Evolutionary conservation across 2,113 vertebrate genomes (phyloP).

Genomic region (Psittacula cyanocephala): DNA sequence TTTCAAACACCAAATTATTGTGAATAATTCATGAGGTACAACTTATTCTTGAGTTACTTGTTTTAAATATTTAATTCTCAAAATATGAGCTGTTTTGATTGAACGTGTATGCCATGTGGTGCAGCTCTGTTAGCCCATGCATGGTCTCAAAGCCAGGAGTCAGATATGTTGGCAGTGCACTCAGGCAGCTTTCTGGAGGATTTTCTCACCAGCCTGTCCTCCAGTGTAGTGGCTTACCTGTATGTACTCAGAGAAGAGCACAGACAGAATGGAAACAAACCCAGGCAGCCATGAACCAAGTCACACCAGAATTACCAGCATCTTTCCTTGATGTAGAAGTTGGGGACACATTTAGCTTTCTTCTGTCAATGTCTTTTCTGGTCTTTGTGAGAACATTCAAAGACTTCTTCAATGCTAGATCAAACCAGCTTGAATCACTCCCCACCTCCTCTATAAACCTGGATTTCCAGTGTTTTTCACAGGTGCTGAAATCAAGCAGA

Average conservation of each 20-base stretch:
- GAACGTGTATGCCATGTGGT: neutral
- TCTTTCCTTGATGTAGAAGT: neutral
- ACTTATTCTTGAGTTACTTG: neutral
- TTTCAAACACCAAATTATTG: neutral
- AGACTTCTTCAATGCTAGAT: neutral
- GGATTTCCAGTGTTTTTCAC: neutral
- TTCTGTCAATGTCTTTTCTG: neutral
- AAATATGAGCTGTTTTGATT: neutral
- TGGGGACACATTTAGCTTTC: neutral
- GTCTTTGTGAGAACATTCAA: neutral
- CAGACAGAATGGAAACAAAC: neutral
- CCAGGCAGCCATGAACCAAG: neutral
- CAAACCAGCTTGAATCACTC: rapidly evolving
- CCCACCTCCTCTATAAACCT: neutral
- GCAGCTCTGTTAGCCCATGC: rapidly evolving
- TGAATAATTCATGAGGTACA: neutral
- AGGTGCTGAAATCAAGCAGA: neutral
- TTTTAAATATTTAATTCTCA: conserved; percentile 4
- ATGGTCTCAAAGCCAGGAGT: rapidly evolving
- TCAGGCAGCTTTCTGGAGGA: neutral
- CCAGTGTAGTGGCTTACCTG: rapidly evolving
- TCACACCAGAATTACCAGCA: neutral
- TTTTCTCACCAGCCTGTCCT: neutral
- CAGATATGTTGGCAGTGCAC: rapidly evolving
- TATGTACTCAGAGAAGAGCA: neutral